Evolutionary conservation across 2,888 invertebrate genomes (phyloP), one percentile per base, ranked within the genome.

Genomic region (Brassicogethes aeneus): DNA sequence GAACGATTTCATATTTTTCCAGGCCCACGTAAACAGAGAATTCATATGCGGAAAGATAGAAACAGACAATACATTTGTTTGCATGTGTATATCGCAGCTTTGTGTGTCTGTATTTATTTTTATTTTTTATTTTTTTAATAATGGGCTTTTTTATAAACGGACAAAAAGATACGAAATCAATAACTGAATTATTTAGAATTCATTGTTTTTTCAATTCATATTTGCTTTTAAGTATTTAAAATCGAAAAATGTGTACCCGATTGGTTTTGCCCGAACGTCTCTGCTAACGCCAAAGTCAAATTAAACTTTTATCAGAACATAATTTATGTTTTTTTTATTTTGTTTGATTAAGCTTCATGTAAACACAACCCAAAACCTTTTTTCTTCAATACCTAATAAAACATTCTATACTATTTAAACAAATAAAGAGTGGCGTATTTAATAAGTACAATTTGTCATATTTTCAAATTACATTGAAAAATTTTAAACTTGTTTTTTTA

Each of bases 11-110:
- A 31, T 40, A 36, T 34, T 36, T 41, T 39, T 41, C 33, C 33
- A 23, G 32, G 17, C 32, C 29, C 32, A 17, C 36, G 41, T 36
- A 41, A 41, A 41, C 29, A 41, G 16, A 41, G 36, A 32, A 16
- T 33, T 16, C 15, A 29, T 36, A 36, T 16, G 23, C 33, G 16
- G 30, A 14, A 31, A 36, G 36, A 33, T 32, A 17, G 41, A 40
- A 40, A 40, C 30, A 36, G 31, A 36, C 17, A 36, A 35, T 17
- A 17, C 16, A 15, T 32, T 36, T 41, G 36, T 41, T 41, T 41
- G 36, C 17, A 31, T 36, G 23, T 23, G 5, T 23, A 23, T 23
- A 23, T 40, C 32, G 32, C 15, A 36, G 31, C 17, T 36, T 41
- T 31, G 32, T 23, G 23, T 23, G 23, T 23, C 10, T 23, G 23